phyloP scores from a whole-genome alignment of 2,888 invertebrate species.

The Tipula vernalis region DNA sequence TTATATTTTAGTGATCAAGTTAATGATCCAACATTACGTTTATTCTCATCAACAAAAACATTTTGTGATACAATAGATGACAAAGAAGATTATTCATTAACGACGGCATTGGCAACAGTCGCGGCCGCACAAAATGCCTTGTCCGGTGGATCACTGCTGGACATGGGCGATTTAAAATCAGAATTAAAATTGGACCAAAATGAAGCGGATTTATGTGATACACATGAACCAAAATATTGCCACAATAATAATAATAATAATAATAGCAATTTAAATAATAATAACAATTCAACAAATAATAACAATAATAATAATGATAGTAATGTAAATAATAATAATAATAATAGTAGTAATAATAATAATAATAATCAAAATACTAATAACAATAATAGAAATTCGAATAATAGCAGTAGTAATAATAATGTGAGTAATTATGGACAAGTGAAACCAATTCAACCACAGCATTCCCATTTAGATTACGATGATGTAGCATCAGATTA shows the following conservation, averaged over 20 bases:
- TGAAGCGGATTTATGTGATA: slow-evolving; percentile 12
- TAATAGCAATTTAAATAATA: slow-evolving; percentile 10
- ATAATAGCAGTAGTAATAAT: slow-evolving; percentile 5
- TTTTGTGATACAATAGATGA: slow-evolving; percentile 34
- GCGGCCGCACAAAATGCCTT: slow-evolving; percentile 27
- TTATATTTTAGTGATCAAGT: slow-evolving; percentile 37
- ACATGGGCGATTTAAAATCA: slow-evolving; percentile 32
- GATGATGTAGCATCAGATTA: background rate
- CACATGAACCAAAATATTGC: slow-evolving; percentile 11
- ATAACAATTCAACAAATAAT: slow-evolving; percentile 11
- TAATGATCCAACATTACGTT: slow-evolving; percentile 35
- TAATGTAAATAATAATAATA: slow-evolving; percentile 10
- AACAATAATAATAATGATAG: slow-evolving; percentile 9
- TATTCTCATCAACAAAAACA: slow-evolving; percentile 36
- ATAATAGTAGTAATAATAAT: background rate
- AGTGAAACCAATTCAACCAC: background rate
- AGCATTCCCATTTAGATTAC: background rate
- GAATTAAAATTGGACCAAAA: slow-evolving; percentile 13
- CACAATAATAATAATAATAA: slow-evolving; percentile 12
- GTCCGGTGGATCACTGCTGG: slow-evolving; percentile 26
- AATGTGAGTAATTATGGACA: background rate
- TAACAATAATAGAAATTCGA: slow-evolving; percentile 12
- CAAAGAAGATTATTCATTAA: slow-evolving; percentile 36
- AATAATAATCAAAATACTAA: slow-evolving; percentile 4
- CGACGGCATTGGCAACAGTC: slow-evolving; percentile 35